Conservation (phyloP, 1,140 invertebrate genomes). For the Glossosoma conforme region DNA sequence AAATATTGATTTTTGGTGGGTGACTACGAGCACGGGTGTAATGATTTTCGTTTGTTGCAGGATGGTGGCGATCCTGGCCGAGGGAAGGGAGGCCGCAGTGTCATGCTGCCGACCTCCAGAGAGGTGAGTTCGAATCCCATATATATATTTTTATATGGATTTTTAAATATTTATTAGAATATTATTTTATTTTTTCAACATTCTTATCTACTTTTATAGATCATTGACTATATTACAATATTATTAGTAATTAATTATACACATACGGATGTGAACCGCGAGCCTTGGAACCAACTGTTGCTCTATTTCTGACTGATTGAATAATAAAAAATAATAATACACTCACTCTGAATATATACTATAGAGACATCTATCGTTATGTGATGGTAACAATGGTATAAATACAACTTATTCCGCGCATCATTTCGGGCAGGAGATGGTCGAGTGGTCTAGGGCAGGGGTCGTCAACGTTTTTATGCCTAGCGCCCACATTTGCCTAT, state of each 20-base stretch:
- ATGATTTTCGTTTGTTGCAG: conserved; percentile 21
- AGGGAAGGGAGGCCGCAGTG: conserved; percentile 28
- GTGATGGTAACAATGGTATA: too few relatives aligned
- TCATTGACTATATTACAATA: neutral
- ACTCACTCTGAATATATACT: too few relatives aligned
- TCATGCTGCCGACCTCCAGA: conserved; percentile 30
- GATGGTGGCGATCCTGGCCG: conserved; percentile 29
- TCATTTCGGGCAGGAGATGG: too few relatives aligned
- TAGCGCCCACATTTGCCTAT: too few relatives aligned
- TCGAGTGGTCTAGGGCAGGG: too few relatives aligned
- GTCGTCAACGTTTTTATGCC: too few relatives aligned
- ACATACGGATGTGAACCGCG: neutral
- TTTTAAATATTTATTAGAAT: neutral
- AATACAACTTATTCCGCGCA: too few relatives aligned
- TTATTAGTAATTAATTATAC: neutral
- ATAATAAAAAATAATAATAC: too few relatives aligned
- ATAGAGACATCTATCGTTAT: too few relatives aligned
- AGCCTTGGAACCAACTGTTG: neutral
- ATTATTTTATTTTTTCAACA: neutral
- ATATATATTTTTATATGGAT: neutral
- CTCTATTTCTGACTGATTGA: neutral
- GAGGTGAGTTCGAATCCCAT: conserved; percentile 19
- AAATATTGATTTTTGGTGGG: too few relatives aligned
- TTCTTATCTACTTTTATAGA: neutral
- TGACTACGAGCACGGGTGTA: too few relatives aligned